Evolutionary conservation across 2,113 vertebrate genomes (phyloP), one percentile per base, ranked within the genome.

Genomic region (Eulemur rufifrons): DNA sequence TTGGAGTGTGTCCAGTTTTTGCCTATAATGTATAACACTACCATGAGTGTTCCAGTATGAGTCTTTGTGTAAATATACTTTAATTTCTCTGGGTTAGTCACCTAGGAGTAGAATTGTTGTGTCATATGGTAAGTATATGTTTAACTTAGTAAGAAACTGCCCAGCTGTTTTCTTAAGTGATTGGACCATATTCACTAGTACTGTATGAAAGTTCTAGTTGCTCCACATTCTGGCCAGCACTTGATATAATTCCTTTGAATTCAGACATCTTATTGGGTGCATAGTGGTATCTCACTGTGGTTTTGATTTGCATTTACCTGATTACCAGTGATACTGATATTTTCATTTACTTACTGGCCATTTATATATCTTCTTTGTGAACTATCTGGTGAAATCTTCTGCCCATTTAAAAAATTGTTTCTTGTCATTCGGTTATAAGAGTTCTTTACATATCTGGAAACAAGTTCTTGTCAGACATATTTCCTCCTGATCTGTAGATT

Each of bases 161-260:
- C 3, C 45, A 37, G 73, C 73, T 94, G 34, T 82, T 93, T 90
- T 86, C 61, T 42, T n/a, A 59, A 39, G 47, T 61, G 39, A 74
- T 94, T 73, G 15, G 56, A 39, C 39, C 27, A 2, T 85, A 78
- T 61, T 89, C 42, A 47, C 32, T 45, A 52, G 23, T 8, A 85
- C 10, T 69, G 7, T 85, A 4, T 85, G 45, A 71, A 80, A 85
- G 45, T 89, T 63, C 23, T 69, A 69, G 21, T 93, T 89, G n/a
- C 13, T 71, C 29, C 42, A 63, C 0, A 45, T 88, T 69, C 68
- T 83, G 82, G 87, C 59, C n/a, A 94, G 39, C 50, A 63, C 29
- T 91, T 91, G 29, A 32, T 81, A 63, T 74, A 77, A 50, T 87
- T 82, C 59, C 66, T 82, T 82, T 11, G 73, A 91, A 81, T 94